Conservation (phyloP, 2,888 invertebrate species). For the Dolichomitus sp. region DNA sequence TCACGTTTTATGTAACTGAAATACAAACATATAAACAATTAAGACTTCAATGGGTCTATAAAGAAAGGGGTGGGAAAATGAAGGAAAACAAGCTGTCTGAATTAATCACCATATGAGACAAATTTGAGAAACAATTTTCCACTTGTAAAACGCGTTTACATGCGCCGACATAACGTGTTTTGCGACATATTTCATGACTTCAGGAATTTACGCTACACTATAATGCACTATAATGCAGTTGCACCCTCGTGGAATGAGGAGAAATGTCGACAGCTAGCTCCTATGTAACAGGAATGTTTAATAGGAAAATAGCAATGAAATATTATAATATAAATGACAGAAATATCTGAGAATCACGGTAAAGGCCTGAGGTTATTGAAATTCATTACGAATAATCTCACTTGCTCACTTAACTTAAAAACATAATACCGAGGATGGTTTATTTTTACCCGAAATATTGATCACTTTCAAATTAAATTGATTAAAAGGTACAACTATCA, state of each 20-base stretch:
- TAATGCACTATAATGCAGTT: constrained; percentile 1
- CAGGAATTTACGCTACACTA: not conserved
- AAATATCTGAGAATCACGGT: not conserved
- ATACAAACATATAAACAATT: constrained; percentile 12
- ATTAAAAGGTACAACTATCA: too few relatives aligned
- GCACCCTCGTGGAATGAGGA: not conserved
- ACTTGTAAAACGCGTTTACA: not conserved
- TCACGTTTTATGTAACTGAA: constrained; percentile 91
- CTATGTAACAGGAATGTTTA: constrained; percentile 40
- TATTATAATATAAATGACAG: not conserved
- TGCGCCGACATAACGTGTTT: not conserved
- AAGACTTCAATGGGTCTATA: not conserved
- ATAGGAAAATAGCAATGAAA: constrained; percentile 16
- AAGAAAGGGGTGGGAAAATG: not conserved
- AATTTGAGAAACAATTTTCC: not conserved
- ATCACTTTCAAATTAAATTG: too few relatives aligned
- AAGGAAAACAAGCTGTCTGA: not conserved
- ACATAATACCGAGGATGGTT: too few relatives aligned
- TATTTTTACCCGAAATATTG: too few relatives aligned
- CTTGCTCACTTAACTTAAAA: not conserved
- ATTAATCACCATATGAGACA: not conserved
- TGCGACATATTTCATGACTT: constrained; percentile 39
- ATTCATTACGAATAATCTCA: not conserved
- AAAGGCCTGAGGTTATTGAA: not conserved
- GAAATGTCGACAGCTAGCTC: constrained; percentile 7